Evolutionary conservation across 2,113 vertebrate genomes (phyloP).

Genomic region (Mormoops blainvillei): DNA sequence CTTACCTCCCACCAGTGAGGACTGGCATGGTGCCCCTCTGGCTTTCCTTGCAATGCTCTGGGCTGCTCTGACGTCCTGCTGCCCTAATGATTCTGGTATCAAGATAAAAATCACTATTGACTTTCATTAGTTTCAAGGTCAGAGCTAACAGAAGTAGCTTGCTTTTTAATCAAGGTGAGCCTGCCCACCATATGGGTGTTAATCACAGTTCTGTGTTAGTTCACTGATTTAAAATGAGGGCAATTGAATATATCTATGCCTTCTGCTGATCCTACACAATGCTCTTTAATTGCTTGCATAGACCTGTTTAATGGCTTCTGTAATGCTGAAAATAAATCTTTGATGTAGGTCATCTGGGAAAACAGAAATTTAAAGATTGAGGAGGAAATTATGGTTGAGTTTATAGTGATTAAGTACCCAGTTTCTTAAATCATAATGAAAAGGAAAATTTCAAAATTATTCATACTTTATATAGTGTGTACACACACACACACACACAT

Average conservation of each 20-base stretch:
- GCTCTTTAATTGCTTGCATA: conserved; percentile 25
- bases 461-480: neutral
- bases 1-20: conserved; percentile 20
- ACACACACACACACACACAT: neutral
- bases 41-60: neutral
- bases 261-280: neutral
- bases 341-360: conserved; percentile 22
- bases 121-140: neutral
- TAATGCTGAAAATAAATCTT: conserved; percentile 27
- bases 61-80: neutral
- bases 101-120: conserved; percentile 11
- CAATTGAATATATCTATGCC: neutral
- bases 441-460: conserved; percentile 21
- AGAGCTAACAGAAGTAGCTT: conserved; percentile 10
- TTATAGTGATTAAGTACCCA: neutral
- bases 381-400: neutral
- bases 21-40: neutral
- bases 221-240: neutral
- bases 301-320: neutral
- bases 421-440: conserved; percentile 37
- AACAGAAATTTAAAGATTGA: conserved; percentile 35
- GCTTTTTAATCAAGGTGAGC: conserved; percentile 16
- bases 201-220: conserved; percentile 10
- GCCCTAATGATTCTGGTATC: neutral
- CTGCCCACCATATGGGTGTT: neutral